Conservation (phyloP, 2,797 vertebrate genomes). For the Acrocephalus scirpaceus region DNA sequence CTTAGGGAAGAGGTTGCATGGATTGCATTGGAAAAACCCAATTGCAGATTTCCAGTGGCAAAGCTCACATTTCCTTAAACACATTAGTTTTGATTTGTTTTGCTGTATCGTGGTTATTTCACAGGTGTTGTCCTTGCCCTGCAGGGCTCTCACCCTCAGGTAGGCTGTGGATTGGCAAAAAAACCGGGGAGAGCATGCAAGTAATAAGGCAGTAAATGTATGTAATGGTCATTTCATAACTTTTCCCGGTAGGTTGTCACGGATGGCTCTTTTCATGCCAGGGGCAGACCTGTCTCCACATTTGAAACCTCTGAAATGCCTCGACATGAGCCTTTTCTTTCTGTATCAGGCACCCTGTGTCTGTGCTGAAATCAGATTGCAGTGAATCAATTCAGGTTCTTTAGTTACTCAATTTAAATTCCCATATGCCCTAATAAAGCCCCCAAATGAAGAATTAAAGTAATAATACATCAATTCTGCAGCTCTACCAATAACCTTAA, state of each 20-base stretch:
- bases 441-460: conserved; percentile 72
- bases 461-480: conserved; percentile 70
- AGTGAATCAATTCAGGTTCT: conserved; percentile 42
- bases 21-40: background rate
- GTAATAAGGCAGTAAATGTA: background rate
- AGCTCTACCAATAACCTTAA: conserved; percentile 71
- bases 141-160: background rate
- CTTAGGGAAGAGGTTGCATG: background rate
- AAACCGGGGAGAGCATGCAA: background rate
- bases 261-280: background rate
- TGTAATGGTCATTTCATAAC: background rate
- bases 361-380: conserved; percentile 23
- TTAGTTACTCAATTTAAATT: conserved; percentile 68
- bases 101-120: background rate
- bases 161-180: background rate
- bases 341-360: background rate
- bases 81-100: background rate
- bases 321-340: background rate
- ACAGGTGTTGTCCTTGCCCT: background rate
- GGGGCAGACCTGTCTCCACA: background rate
- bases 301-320: background rate
- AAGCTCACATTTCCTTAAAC: background rate
- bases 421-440: conserved; percentile 70
- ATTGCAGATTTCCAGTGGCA: background rate
- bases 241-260: background rate